A percentile compares a stretch with the other conserved stretches of the same genome.
phyloP scores from a whole-genome alignment of 2,888 invertebrate genomes.

The Orthosia gothica region DNA sequence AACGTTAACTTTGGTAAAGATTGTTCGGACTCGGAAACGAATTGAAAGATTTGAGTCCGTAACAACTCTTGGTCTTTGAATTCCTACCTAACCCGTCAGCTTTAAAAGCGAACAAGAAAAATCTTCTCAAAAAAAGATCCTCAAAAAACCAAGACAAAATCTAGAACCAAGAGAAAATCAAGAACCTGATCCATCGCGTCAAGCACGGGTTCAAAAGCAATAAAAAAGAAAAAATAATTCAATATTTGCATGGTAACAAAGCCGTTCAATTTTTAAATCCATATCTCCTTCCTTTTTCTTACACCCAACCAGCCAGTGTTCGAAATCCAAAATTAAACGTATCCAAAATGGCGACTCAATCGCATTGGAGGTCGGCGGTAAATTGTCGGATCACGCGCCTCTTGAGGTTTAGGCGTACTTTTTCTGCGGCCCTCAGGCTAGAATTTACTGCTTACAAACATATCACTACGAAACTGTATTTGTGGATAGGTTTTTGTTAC shows the following conservation, averaged over 20 bases:
- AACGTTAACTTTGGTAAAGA: not conserved
- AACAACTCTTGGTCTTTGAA: not conserved
- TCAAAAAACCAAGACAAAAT: no score
- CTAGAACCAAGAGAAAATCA: no score
- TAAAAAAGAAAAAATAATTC: not conserved
- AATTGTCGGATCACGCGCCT: slow-evolving; percentile 81
- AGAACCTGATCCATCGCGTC: no score
- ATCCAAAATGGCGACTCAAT: slow-evolving; percentile 66
- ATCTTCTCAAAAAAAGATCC: no score
- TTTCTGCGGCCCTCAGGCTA: slow-evolving; percentile 80
- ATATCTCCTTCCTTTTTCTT: slow-evolving; percentile 12
- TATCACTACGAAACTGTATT: slow-evolving; percentile 52
- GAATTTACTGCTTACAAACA: slow-evolving; percentile 76
- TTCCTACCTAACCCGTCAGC: no score
- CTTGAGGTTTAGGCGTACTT: slow-evolving; percentile 79
- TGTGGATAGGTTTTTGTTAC: slow-evolving; percentile 57
- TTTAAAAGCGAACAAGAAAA: no score
- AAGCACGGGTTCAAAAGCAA: not conserved
- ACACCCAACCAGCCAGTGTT: slow-evolving; percentile 22
- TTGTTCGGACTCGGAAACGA: not conserved
- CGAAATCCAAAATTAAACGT: slow-evolving; percentile 60
- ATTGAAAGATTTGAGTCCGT: not conserved
- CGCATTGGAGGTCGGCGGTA: slow-evolving; percentile 73
- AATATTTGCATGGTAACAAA: not conserved
- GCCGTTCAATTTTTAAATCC: slow-evolving; percentile 13